Evolutionary conservation across 1,140 invertebrate genomes (phyloP).

Genomic region (Oreohelix idahoensis): DNA sequence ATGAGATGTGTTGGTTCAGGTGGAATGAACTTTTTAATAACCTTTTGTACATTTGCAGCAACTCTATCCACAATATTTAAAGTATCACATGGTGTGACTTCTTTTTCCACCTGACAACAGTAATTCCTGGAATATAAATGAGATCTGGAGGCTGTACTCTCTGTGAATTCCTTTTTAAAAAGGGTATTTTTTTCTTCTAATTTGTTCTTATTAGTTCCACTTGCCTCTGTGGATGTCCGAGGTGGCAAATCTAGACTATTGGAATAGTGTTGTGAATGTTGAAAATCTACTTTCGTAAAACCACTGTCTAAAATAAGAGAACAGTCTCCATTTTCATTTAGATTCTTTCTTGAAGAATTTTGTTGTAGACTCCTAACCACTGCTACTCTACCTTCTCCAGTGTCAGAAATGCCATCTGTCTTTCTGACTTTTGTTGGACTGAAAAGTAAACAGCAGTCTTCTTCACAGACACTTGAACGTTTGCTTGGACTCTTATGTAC

Average conservation of each 20-base stretch:
- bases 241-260: background rate
- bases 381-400: background rate
- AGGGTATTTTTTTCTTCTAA: background rate
- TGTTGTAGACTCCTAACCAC: background rate
- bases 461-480: background rate
- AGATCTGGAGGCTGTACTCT: background rate
- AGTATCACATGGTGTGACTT: background rate
- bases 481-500: background rate
- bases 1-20: background rate
- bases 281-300: background rate
- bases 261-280: background rate
- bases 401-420: background rate
- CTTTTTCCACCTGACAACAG: background rate
- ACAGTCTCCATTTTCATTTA: background rate
- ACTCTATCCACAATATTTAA: background rate
- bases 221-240: background rate
- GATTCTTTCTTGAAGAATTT: background rate
- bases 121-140: background rate
- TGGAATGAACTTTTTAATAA: background rate
- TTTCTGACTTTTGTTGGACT: background rate
- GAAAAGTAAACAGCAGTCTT: background rate
- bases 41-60: background rate
- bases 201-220: too few relatives aligned
- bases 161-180: background rate
- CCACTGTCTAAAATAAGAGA: background rate